Base-by-base conservation (phyloP, 2,797 vertebrate species). In the Semotilus atromaculatus region DNA sequence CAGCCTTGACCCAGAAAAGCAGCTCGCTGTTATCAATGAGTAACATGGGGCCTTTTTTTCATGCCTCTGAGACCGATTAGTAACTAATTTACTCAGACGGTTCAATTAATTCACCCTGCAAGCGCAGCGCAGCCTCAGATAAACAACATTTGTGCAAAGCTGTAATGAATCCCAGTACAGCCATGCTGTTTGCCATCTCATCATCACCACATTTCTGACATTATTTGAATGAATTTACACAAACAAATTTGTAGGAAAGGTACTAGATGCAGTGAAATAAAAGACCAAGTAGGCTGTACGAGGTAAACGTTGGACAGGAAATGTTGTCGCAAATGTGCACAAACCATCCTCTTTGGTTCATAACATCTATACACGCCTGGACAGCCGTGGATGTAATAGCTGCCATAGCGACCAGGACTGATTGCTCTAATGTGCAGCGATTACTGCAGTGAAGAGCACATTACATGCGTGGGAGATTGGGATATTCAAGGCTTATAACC, bases 31-130 rank as follows among this genome's bases (percentile, higher is more conserved):
- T 79, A 80, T 82, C 83, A 82, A 36, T 26, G 16, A 64, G 51
- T 60, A 82, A 78, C 86, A 85, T 67, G n/a, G 62, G 31, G 43
- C 58, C 19, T 58, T 75, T 82, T 62, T 64, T 75, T 40, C 43
- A 66, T 51, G 60, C 60, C 64, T 75, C 58, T 40, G 82, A 53
- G 66, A 53, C 67, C 36, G 75, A 64, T 85, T 53, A 85, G 67
- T 85, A 72, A 82, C 36, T 45, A 45, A 85, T 87, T 74, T 26
- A 87, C 80, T 68, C 43, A 68, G 16, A 81, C 16, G 29, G 81
- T 80, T 66, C 67, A 71, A 77, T 77, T 58, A 62, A 62, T 79
- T 73, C 31, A 81, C n/a, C 34, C 40, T 26, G 55, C 34, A 43
- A 83, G 74, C 4, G 7, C 31, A 53, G 31, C 29, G 0, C 48